Evolutionary conservation across 2,797 vertebrate genomes (phyloP).

Genomic region (Chelmon rostratus): DNA sequence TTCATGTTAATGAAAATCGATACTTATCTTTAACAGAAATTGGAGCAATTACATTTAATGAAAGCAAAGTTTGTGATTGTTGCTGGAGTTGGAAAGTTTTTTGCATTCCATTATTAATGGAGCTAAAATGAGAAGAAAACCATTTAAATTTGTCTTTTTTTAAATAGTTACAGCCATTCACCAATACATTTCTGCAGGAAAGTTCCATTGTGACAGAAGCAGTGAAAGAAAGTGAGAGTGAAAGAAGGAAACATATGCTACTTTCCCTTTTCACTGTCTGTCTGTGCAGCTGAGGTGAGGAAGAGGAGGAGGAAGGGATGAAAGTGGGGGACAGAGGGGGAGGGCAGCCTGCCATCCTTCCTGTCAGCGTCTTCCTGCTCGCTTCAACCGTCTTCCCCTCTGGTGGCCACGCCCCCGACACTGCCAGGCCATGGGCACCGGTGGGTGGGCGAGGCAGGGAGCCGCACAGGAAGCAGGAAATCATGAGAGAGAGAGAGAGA

Average conservation of each 20-base stretch:
- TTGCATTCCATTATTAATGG: neutral
- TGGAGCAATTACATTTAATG: constrained; percentile 36
- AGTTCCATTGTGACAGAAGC: neutral
- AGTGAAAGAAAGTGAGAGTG: constrained; percentile 10
- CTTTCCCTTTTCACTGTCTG: constrained; percentile 20
- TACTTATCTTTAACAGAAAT: constrained; percentile 53
- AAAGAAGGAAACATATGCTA: neutral
- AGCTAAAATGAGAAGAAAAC: neutral
- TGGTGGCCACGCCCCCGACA: constrained; percentile 69
- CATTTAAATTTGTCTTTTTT: neutral
- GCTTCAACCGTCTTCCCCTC: constrained; percentile 59
- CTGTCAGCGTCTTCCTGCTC: constrained; percentile 68
- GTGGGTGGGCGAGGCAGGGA: constrained; percentile 63
- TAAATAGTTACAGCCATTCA: neutral
- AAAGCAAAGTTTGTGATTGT: constrained; percentile 18
- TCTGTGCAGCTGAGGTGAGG: constrained; percentile 56
- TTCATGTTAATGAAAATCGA: constrained; percentile 62
- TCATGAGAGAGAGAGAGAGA: constrained; percentile 43
- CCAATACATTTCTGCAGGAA: neutral
- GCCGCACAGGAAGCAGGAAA: constrained; percentile 77
- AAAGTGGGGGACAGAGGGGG: constrained; percentile 12
- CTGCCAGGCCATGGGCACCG: constrained; percentile 48
- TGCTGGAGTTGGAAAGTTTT: neutral
- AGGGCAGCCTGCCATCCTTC: constrained; percentile 68
- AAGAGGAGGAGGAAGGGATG: constrained; percentile 44